These are phyloP conservation scores for Dioctria rufipes DNA, from an alignment of 2,888 invertebrate species.

Conservation along the genomic window DNA sequence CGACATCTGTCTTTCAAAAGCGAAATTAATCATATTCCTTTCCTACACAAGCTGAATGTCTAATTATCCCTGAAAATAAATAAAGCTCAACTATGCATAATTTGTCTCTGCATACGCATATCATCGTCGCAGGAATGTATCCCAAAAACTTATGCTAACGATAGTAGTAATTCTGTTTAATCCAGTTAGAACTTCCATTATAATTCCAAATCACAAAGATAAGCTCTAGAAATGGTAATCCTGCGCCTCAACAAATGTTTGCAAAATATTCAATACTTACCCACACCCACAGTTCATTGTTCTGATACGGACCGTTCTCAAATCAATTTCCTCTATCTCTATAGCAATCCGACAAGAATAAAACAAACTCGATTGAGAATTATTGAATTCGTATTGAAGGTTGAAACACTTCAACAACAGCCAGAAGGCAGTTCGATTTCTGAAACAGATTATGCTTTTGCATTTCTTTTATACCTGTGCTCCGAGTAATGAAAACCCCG, in stretches of 20 bases:
- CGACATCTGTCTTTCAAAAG: too few species aligned
- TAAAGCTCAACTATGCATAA: background rate
- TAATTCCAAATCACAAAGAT: background rate
- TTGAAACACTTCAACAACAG: background rate
- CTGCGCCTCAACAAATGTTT: slow-evolving; percentile 21
- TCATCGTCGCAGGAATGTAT: background rate
- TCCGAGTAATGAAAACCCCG: background rate
- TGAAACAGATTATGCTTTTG: background rate
- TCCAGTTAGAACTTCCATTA: background rate
- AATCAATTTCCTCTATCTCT: background rate
- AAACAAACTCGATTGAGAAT: background rate
- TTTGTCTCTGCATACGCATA: background rate
- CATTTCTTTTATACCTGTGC: background rate
- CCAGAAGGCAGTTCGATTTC: background rate
- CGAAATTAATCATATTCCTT: too few species aligned
- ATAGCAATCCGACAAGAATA: too few species aligned
- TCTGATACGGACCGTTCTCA: slow-evolving; percentile 7
- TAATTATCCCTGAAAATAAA: background rate
- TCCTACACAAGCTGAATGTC: background rate
- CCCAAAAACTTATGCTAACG: background rate
- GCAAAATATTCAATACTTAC: slow-evolving; percentile 4
- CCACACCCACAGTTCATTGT: slow-evolving; percentile 12
- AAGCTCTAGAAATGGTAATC: slow-evolving; percentile 14
- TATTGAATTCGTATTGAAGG: background rate
- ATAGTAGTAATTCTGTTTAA: background rate